Base-by-base conservation (phyloP, 1,140 invertebrate species). In the Antheraea mylitta region DNA sequence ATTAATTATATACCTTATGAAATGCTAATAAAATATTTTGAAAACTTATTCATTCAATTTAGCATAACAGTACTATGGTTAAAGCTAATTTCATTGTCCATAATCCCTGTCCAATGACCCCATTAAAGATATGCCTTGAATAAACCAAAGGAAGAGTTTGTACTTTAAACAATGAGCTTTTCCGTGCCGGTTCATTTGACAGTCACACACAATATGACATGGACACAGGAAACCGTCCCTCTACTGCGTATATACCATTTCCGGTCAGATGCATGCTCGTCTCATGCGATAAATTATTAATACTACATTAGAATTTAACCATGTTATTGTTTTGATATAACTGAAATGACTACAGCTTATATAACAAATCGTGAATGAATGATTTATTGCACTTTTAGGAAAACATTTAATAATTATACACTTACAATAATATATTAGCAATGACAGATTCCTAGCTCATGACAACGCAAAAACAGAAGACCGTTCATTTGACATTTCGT, bases 201-300 rank as follows among this genome's bases (percentile, higher is more conserved):
- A 85, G 76, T 73, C 75, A 60, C 74, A 75, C 71, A 77, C 82
- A 83, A 71, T 77, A 74, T 76, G 75, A 71, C 77, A 89, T 85
- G 81, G 80, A 80, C 74, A 82, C 72, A 82, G 87, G 87, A 89
- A 85, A 82, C 73, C 66, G 70, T 75, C 74, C 22, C 22, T 74
- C 76, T 78, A 53, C 79, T 77, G 72, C 68, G 78, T 80, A 53
- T 53, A 16, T 53, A 80, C 80, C 77, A 66, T 79, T 89, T 89
- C 87, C 87, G 84, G 85, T 87, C 84, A 86, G 71, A 85, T 80
- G 82, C 86, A 81, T 86, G 86, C 79, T 45, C 69, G 67, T 74
- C 75, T 69, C 64, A 71, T 81, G 78, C 79, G 78, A 84, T 86
- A 87, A 82, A 79, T 75, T 72, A 72, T 75, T 76, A 70, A 77